Conservation (phyloP, 1,140 invertebrate genomes). For the Hormaphis cornu region DNA sequence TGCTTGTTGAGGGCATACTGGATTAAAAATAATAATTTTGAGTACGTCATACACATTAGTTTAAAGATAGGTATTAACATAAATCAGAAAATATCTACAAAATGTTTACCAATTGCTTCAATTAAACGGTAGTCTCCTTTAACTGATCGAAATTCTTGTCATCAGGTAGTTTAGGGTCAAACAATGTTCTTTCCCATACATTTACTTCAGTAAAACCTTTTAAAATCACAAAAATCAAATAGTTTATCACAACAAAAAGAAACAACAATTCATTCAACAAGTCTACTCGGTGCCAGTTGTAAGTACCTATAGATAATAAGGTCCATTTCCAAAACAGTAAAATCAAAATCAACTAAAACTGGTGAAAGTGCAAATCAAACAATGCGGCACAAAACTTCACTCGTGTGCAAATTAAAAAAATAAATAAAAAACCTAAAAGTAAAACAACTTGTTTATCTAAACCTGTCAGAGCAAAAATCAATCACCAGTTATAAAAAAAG, state of each 20-base stretch:
- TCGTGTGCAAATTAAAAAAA: not conserved
- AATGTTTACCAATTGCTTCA: slow-evolving; percentile 1
- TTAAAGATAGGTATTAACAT: too few relatives aligned
- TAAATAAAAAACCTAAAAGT: too few relatives aligned
- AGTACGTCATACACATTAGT: too few relatives aligned
- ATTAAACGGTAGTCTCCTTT: slow-evolving; percentile 26
- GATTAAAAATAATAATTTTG: not conserved
- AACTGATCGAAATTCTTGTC: slow-evolving; percentile 5
- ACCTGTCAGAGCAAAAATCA: too few relatives aligned
- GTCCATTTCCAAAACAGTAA: not conserved
- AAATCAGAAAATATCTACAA: not conserved
- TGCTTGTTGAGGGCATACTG: not conserved
- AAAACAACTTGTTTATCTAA: not conserved
- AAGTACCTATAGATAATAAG: too few relatives aligned
- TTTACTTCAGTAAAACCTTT: slow-evolving; percentile 26
- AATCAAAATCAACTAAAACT: not conserved
- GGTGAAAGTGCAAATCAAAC: not conserved
- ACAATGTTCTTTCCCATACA: slow-evolving; percentile 18
- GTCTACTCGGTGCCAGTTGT: not conserved
- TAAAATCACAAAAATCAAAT: slow-evolving; percentile 18
- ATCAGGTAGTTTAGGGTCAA: not conserved
- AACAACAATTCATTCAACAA: not conserved
- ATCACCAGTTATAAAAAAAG: too few relatives aligned
- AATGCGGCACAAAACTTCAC: not conserved
- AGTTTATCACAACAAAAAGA: not conserved